Conservation (phyloP, 2,113 vertebrate genomes). For the Tachysurus vachellii region DNA sequence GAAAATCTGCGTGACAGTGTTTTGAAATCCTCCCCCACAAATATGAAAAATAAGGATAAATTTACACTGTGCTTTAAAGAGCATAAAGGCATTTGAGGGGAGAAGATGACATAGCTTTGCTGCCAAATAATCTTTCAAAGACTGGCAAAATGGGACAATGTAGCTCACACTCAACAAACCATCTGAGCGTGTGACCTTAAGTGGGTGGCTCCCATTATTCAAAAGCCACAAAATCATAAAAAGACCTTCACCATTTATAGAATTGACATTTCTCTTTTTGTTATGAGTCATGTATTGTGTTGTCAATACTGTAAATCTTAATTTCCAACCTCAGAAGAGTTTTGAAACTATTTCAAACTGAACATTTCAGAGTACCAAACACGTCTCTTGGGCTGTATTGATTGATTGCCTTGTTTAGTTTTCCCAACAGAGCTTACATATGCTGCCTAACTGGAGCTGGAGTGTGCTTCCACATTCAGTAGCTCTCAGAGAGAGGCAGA, state of each 20-base stretch:
- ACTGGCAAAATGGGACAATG: not conserved
- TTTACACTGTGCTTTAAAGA: conserved; percentile 23
- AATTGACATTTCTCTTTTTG: not conserved
- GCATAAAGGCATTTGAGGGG: conserved; percentile 31
- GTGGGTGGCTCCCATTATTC: not conserved
- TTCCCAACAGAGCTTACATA: conserved; percentile 48
- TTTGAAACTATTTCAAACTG: not conserved
- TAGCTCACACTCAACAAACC: not conserved
- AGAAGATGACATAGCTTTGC: not conserved
- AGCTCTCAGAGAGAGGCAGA: conserved; percentile 34
- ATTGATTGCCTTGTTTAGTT: conserved; percentile 61
- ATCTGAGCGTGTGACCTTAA: not conserved
- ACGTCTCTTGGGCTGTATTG: conserved; percentile 55
- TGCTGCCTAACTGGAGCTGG: conserved; percentile 45
- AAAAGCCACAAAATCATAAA: conserved; percentile 1
- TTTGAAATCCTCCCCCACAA: conserved; percentile 54
- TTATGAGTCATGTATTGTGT: not conserved
- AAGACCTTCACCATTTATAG: not conserved
- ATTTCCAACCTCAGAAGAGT: conserved; percentile 32
- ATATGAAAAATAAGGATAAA: conserved; percentile 48
- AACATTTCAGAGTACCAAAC: conserved; percentile 10
- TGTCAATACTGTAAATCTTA: conserved; percentile 12
- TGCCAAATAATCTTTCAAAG: conserved; percentile 1
- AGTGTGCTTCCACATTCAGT: conserved; percentile 43
- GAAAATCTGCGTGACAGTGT: conserved; percentile 49